Evolutionary conservation across 2,888 invertebrate genomes (phyloP), one percentile per base, ranked within the genome.

Genomic region (Phymatocera aterrima): DNA sequence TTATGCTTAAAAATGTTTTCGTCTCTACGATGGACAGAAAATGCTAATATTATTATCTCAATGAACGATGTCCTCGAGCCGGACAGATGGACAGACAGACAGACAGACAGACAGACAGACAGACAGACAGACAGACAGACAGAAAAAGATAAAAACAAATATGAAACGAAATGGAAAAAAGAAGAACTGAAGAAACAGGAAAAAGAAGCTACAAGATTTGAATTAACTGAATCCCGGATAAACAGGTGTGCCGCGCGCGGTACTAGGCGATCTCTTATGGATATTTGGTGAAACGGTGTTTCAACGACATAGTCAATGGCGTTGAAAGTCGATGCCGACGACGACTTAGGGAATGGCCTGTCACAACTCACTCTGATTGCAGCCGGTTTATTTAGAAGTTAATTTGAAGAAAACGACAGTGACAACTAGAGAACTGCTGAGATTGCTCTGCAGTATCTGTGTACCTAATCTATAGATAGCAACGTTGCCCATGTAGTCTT

Each of bases 331-430:
- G 64, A 18, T 37, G 64, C 64, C 64, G 64, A 64, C 68, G 21
- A 64, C 68, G 54, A 54, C 54, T 15, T 28, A 24, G 12, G 34
- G 51, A 72, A 51, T 51, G 34, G 51, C 28, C 68, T 46, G 68
- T 68, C 68, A 68, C 68, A 68, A 68, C 68, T 68, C 68, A 68
- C 51, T 72, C 51, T 72, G 48, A 51, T 72, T 48, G 51, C 31
- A 72, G 72, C 72, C 72, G 72, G 70, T 72, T 72, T 34, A 51
- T 72, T 72, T 48, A 34, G 72, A 72, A 72, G 72, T 72, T 72
- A 72, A 72, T 72, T 72, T 72, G 72, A 72, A 31, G 31, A 72
- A 72, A 72, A 72, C 34, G 46, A 68, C 68, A 21, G 43, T 28
- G 68, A 24, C 21, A 24, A 24, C 43, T 12, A 68, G 43, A 43